phyloP scores from a whole-genome alignment of 2,113 vertebrate species.

The Lontra canadensis region DNA sequence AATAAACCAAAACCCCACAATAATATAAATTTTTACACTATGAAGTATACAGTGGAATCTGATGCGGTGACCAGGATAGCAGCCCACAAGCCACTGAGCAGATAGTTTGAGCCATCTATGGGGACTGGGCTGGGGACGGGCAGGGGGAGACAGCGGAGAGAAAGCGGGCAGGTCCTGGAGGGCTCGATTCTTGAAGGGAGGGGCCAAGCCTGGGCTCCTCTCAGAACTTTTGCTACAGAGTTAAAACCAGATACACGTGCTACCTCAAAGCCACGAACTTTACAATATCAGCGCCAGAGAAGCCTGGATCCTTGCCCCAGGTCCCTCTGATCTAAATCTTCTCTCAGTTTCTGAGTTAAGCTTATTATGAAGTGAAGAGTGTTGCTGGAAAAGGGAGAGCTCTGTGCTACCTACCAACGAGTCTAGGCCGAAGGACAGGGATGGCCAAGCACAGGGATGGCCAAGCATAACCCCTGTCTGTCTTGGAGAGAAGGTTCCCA shows the following conservation, averaged over 20 bases:
- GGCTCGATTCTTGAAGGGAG: neutral
- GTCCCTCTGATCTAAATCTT: neutral
- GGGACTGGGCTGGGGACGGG: neutral
- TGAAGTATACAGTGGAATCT: constrained; percentile 73
- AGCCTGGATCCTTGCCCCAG: neutral
- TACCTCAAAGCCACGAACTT: neutral
- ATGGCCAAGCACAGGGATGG: neutral
- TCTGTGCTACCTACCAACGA: neutral
- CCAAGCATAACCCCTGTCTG: neutral
- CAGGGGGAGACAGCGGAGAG: neutral
- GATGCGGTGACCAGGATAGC: constrained; percentile 59
- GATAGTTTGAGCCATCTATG: neutral
- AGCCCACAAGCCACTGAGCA: constrained; percentile 43
- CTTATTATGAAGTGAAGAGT: constrained; percentile 36
- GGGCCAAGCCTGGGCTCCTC: neutral
- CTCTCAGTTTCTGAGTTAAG: constrained; percentile 20
- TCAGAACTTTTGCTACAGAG: constrained; percentile 13
- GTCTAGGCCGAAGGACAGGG: neutral
- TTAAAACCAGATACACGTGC: neutral
- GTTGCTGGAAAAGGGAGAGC: neutral
- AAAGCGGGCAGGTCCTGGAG: neutral
- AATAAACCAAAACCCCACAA: constrained; percentile 68
- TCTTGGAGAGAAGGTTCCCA: constrained; percentile 9
- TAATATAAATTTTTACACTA: constrained; percentile 84
- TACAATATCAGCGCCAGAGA: neutral